Evolutionary conservation across 2,888 invertebrate genomes (phyloP).

Genomic region (Erebia epiphron): DNA sequence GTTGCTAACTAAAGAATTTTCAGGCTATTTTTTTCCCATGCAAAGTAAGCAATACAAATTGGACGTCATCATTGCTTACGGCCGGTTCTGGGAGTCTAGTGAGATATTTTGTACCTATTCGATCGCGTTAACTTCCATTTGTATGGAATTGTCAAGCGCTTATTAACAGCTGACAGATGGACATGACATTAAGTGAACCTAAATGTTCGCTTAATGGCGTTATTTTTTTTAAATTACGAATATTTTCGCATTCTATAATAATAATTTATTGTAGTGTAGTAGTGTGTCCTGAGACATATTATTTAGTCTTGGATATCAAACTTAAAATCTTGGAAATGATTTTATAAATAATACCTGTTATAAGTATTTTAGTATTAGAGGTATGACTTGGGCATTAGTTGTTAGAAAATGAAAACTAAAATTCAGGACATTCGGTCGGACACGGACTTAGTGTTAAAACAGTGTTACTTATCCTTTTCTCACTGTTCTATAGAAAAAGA

Average conservation of each 20-base stretch:
- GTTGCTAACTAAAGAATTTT: background rate
- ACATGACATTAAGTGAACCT: too few relatives aligned
- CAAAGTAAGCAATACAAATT: too few relatives aligned
- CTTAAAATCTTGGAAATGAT: background rate
- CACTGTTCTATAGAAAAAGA: background rate
- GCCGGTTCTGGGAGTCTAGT: too few relatives aligned
- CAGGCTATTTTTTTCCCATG: background rate
- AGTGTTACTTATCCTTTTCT: background rate
- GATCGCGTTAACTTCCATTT: too few relatives aligned
- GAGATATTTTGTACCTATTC: too few relatives aligned
- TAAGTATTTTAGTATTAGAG: conserved; percentile 5
- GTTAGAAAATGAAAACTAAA: background rate
- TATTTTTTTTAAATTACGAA: too few relatives aligned
- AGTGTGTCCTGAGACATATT: too few relatives aligned
- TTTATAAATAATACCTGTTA: background rate
- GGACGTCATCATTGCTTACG: too few relatives aligned
- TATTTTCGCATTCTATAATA: background rate
- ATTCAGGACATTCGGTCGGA: background rate
- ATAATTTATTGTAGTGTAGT: background rate
- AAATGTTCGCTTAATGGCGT: too few relatives aligned
- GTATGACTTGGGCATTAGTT: conserved; percentile 14
- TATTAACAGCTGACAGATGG: too few relatives aligned
- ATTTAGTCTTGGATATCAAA: background rate
- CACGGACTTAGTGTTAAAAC: background rate
- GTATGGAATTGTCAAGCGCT: too few relatives aligned